phyloP scores from a whole-genome alignment of 2,888 invertebrate species.

The Tridacna gigas region DNA sequence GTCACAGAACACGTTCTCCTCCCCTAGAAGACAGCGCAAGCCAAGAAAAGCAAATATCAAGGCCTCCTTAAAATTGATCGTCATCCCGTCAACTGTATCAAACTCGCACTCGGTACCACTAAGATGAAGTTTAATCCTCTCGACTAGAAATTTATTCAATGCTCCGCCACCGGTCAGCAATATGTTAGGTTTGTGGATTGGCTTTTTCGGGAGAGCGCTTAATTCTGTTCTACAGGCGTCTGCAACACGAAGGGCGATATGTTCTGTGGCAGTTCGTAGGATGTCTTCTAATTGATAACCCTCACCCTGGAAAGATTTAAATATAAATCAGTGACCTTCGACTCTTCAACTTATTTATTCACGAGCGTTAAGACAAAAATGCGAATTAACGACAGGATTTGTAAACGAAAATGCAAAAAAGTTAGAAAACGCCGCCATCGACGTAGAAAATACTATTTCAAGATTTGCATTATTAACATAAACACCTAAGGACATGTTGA shows the following conservation, averaged over 20 bases:
- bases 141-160: constrained; percentile 75
- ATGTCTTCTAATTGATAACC: constrained; percentile 67
- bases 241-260: constrained; percentile 73
- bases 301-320: neutral
- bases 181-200: constrained; percentile 50
- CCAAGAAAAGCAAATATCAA: constrained; percentile 81
- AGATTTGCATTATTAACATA: no score
- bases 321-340: no score
- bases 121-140: constrained; percentile 67
- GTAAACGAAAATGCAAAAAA: no score
- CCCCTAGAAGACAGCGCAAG: constrained; percentile 76
- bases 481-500: no score
- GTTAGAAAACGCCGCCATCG: no score
- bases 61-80: constrained; percentile 81
- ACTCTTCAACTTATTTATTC: no score
- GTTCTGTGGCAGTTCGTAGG: constrained; percentile 78
- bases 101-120: constrained; percentile 61
- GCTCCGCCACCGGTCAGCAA: constrained; percentile 83
- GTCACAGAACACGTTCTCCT: constrained; percentile 74
- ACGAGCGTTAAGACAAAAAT: no score
- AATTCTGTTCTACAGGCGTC: constrained; percentile 64
- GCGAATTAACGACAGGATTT: no score
- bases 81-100: constrained; percentile 72
- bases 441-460: no score
- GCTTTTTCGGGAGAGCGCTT: no score